phyloP scores from a whole-genome alignment of 2,888 invertebrate species.

The Cartodere bifasciata region DNA sequence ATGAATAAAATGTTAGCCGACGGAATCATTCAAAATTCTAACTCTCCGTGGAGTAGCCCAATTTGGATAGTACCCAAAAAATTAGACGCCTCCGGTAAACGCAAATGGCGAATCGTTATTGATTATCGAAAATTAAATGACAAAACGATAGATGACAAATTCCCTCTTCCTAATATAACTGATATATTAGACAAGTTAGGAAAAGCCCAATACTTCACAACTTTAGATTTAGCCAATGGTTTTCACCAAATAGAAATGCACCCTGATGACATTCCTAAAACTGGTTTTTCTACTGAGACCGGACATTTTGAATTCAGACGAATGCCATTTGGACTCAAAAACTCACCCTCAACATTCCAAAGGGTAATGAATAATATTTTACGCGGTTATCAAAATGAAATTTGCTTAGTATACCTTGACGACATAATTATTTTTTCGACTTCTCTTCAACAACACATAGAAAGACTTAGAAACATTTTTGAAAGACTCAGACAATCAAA shows the following conservation, averaged over 20 bases:
- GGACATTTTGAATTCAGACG: constrained; percentile 20
- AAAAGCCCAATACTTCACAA: constrained; percentile 17
- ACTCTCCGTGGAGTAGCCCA: constrained; percentile 12
- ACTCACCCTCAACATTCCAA: constrained; percentile 21
- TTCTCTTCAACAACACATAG: constrained; percentile 15
- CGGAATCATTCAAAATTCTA: constrained; percentile 11
- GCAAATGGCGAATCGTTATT: constrained; percentile 14
- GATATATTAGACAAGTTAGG: constrained; percentile 21
- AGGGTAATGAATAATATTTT: constrained; percentile 19
- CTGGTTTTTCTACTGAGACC: constrained; percentile 18
- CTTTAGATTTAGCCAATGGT: constrained; percentile 18
- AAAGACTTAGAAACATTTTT: constrained; percentile 14
- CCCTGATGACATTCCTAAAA: constrained; percentile 17
- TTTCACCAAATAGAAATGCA: constrained; percentile 23
- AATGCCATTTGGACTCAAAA: constrained; percentile 21
- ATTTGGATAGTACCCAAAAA: constrained; percentile 13
- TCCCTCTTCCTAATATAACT: constrained; percentile 16
- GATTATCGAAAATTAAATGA: too few species aligned
- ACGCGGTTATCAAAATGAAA: constrained; percentile 13
- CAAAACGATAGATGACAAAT: too few species aligned
- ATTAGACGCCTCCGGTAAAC: constrained; percentile 13
- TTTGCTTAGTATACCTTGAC: constrained; percentile 18
- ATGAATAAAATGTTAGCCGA: constrained; percentile 13
- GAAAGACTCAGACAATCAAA: constrained; percentile 12
- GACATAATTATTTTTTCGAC: constrained; percentile 16